phyloP scores from a whole-genome alignment of 1,140 invertebrate species.

The Babylonia areolata region DNA sequence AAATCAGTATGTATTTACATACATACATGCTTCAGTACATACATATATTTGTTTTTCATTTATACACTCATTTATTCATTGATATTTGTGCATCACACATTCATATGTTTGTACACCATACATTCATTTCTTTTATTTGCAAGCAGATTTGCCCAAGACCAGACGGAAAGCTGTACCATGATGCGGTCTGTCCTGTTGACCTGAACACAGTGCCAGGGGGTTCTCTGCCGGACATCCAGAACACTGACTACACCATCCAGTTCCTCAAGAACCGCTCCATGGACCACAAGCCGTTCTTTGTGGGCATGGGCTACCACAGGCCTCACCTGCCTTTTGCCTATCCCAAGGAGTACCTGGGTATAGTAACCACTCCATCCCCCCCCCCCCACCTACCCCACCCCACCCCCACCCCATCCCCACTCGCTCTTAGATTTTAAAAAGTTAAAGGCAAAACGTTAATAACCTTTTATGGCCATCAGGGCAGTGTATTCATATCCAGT shows the following conservation, averaged over 20 bases:
- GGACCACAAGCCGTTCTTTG: constrained; percentile 72
- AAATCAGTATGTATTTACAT: too few species aligned
- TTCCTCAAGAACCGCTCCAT: constrained; percentile 80
- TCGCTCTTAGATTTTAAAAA: not conserved
- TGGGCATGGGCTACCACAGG: constrained; percentile 53
- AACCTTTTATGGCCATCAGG: not conserved
- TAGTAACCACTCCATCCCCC: too few species aligned
- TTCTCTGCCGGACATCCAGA: constrained; percentile 84
- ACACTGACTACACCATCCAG: constrained; percentile 80
- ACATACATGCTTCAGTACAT: not conserved
- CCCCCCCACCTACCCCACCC: too few species aligned
- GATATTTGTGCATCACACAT: not conserved
- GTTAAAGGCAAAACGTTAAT: not conserved
- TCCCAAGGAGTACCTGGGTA: constrained; percentile 44
- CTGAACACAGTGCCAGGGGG: constrained; percentile 82
- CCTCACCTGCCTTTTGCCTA: constrained; percentile 58
- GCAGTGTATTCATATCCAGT: too few species aligned
- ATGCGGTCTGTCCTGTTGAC: constrained; percentile 87
- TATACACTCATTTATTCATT: too few species aligned
- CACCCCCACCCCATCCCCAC: too few species aligned
- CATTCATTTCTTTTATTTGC: not conserved
- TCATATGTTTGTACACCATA: not conserved
- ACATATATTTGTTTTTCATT: not conserved
- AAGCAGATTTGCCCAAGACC: constrained; percentile 81
- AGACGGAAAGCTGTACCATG: constrained; percentile 77